Base-by-base conservation (phyloP, 1,140 invertebrate genomes). In the Cephus cinctus region DNA sequence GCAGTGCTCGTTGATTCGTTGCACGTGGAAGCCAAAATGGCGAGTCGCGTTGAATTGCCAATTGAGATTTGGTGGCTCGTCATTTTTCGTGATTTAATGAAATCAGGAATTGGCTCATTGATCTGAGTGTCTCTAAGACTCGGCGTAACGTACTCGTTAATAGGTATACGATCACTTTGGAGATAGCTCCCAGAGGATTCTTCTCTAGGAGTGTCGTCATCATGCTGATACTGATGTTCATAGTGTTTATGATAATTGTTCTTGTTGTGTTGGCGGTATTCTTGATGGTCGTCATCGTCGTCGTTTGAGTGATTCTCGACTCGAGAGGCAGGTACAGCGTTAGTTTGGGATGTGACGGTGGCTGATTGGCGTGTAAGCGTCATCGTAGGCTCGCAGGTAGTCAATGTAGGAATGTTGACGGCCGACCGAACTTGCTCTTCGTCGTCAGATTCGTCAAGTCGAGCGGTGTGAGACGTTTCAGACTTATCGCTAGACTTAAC, bases 361-460 rank as follows among this genome's bases (percentile, higher is more conserved):
- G 63, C 68, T 71, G 69, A 71, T 75, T 73, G 71, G 71, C 69
- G 57, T 68, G 54, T 75, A 76, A 75, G 74, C 74, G 74, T 76
- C 74, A 76, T 76, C 71, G 66, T 76, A 76, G 74, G 74, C 73
- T 76, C 71, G 69, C 69, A 73, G 72, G 69, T 72, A 73, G 63
- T 75, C 67, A 64, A 61, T 70, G 63, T 75, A 73, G 74, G 72
- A 75, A 75, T 76, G 72, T 74, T 68, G 62, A 67, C 64, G 63
- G 62, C 62, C 63, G 65, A 71, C 63, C 62, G 65, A 62, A 62
- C 63, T 58, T 52, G 50, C 49, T 59, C 54, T 54, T 59, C 56
- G 43, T 61, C 47, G 48, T 64, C 48, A 60, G 52, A 59, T 54
- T 57, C 50, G 65, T 64, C 57, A 61, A 63, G 57, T 60, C 59